Percentiles rank a stretch among this genome's conserved stretches.
These are phyloP conservation scores for Pseudomyrmex sp. DNA, from an alignment of 1,140 invertebrate genomes.

Conservation along the genomic window DNA sequence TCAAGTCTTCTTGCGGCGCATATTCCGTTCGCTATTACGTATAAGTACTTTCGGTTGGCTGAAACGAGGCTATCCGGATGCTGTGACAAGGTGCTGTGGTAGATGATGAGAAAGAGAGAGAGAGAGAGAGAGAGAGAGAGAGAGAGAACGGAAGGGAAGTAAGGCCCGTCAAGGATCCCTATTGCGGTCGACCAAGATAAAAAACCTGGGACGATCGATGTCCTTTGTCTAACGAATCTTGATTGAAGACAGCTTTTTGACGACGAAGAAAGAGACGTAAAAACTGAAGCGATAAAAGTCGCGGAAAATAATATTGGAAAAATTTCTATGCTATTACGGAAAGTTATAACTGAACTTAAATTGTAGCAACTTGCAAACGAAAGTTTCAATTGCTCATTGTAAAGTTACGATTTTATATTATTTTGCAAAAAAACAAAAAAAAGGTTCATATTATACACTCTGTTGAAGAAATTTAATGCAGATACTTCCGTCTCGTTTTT, in stretches of 20 bases:
- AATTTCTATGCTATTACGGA: background rate
- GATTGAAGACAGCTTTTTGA: background rate
- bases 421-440: no score
- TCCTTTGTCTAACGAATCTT: constrained; percentile 15
- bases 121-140: background rate
- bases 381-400: no score
- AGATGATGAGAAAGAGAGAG: background rate
- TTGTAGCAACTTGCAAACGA: no score
- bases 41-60: constrained; percentile 8
- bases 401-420: no score
- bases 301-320: no score
- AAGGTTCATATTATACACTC: no score
- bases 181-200: background rate
- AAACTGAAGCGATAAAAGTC: background rate
- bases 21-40: constrained; percentile 15
- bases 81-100: background rate
- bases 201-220: constrained; percentile 14
- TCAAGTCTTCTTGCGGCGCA: background rate
- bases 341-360: background rate
- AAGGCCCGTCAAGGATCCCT: background rate
- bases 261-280: background rate
- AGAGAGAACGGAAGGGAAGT: background rate
- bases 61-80: constrained; percentile 15
- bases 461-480: no score
- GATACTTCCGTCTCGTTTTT: no score